Conservation (phyloP, 2,797 vertebrate genomes). For the Ispidina picta region DNA sequence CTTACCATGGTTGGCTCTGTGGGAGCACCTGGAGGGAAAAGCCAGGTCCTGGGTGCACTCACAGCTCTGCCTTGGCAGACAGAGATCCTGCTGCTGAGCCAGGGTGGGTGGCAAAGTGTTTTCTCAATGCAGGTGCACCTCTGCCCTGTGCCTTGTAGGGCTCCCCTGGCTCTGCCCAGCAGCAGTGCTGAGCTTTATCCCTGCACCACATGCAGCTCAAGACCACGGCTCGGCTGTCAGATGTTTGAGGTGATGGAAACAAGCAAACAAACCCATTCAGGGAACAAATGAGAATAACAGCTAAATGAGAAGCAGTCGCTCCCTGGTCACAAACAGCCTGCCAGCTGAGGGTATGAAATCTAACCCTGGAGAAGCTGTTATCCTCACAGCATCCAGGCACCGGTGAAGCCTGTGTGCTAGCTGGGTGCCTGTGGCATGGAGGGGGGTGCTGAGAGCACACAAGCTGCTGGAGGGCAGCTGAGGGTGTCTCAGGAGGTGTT, state of each 20-base stretch:
- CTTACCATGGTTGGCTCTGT: fast-evolving
- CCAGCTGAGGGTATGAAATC: neutral
- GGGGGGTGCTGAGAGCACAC: fast-evolving
- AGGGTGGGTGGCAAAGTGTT: neutral
- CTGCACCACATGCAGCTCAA: fast-evolving
- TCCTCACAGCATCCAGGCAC: neutral
- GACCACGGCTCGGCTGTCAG: neutral
- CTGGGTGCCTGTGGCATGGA: fast-evolving
- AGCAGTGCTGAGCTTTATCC: neutral
- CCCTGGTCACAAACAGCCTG: neutral
- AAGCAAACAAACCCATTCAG: neutral
- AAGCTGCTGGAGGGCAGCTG: fast-evolving
- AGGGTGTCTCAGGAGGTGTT: too few relatives aligned
- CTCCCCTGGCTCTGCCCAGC: neutral
- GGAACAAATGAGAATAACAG: neutral
- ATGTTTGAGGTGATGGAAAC: neutral
- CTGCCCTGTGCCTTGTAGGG: neutral
- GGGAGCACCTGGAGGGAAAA: neutral
- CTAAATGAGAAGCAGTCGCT: neutral
- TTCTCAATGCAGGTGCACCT: neutral
- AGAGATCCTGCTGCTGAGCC: neutral
- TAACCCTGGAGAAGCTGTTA: neutral
- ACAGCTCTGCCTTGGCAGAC: neutral
- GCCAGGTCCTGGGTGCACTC: neutral
- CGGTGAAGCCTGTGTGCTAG: fast-evolving